Evolutionary conservation across 2,888 invertebrate genomes (phyloP), one percentile per base, ranked within the genome.

Genomic region (Diaphora mendica): DNA sequence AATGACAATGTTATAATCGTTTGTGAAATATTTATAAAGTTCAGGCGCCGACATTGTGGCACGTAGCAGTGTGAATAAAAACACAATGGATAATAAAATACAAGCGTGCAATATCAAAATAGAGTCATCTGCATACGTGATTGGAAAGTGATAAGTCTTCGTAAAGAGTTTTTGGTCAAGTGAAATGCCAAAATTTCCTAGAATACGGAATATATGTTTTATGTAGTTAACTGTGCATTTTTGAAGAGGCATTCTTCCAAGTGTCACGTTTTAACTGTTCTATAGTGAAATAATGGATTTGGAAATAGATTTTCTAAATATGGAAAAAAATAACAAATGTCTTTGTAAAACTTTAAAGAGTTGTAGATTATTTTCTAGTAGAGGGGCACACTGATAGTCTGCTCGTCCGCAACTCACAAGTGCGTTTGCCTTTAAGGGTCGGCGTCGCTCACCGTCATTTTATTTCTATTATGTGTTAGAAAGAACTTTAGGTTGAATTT

Each of bases 81-180:
- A 89, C 81, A 94, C 94, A 94, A 94, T 94, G 90, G 93, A 68
- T 86, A 78, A 92, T 94, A 92, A 93, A 93, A 80, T 79, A 91
- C 89, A 83, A 79, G 84, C 90, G 91, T 88, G 91, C 91, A 91
- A 93, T 94, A 94, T 94, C 92, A 94, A 93, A 94, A 94, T 93
- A 89, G 92, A 94, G 92, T 93, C 94, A 94, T 93, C 90, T 90
- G 77, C 51, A 87, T 85, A 91, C 94, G 94, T 94, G 94, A 91
- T 88, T 79, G 77, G 93, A 90, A 91, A 91, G 84, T 82, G 73
- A 85, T 88, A 51, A 23, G 51, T 55, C 81, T 8, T 30, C 11
- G 8, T 13, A 42, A 8, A 17, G 15, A 35, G 44, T 1, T 48
- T n/a, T 65, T 39, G 69, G 42, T 59, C 26, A 83, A 84, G 84